These are phyloP conservation scores for Thereva unica DNA, from an alignment of 2,888 invertebrate genomes.

Conservation along the genomic window DNA sequence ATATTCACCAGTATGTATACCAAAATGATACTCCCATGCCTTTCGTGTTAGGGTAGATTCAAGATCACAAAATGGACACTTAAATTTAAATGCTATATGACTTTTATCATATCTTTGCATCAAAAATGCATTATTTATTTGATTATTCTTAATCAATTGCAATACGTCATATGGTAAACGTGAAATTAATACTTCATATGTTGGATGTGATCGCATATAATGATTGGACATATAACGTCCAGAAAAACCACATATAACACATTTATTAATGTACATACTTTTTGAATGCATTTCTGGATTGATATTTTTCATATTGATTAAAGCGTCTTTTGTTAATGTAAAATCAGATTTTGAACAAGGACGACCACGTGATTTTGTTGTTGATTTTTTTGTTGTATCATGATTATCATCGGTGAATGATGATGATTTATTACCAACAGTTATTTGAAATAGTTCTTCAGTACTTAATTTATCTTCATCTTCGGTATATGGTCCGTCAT, in stretches of 20 bases:
- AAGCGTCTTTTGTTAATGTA: background rate
- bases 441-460: no score
- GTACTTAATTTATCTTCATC: background rate
- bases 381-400: no score
- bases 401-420: no score
- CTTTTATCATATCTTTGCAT: constrained; percentile 1
- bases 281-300: constrained; percentile 50
- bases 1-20: constrained; percentile 79
- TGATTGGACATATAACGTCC: constrained; percentile 58
- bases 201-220: constrained; percentile 48
- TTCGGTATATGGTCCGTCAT: constrained; percentile 24
- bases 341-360: no score
- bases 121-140: background rate
- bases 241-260: constrained; percentile 48
- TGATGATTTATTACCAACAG: no score
- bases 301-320: constrained; percentile 39
- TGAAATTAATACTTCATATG: constrained; percentile 49
- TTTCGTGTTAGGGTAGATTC: constrained; percentile 41
- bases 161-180: constrained; percentile 49
- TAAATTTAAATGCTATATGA: constrained; percentile 40
- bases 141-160: constrained; percentile 11
- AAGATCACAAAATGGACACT: constrained; percentile 52
- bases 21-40: constrained; percentile 67
- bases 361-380: no score
- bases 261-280: constrained; percentile 46